Evolutionary conservation across 2,113 vertebrate species (phyloP), one percentile per base, ranked within the genome.

Genomic region (Astur gentilis): DNA sequence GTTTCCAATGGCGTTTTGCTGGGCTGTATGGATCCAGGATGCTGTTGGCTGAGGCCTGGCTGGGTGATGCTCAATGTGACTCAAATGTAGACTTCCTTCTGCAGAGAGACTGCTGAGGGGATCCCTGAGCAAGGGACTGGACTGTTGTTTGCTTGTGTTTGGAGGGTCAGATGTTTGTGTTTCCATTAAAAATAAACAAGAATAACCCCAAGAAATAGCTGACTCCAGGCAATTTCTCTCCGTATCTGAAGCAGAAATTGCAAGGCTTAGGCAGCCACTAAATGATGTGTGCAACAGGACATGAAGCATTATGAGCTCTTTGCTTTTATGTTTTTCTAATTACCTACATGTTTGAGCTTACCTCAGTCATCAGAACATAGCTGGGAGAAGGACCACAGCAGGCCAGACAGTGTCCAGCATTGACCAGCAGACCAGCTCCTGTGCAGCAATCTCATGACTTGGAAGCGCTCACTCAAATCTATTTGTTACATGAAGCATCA

Each of bases 1-100:
- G 16, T 40, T 91, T 47, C 13, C 5, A 1, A 29, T 4, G 18
- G n/a, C 0, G 0, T 71, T 71, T 58, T 71, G 10, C 25, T 85
- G 52, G 44, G 64, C 17, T 4, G 1, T 42, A 11, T 47, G 29
- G 13, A 71, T 76, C 47, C 42, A 79, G 58, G 66, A 38, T 45
- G 22, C n/a, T 42, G 17, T 42, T 60, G 58, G 44, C 32, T 65
- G 58, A 73, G 40, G 16, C 31, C 29, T 60, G n/a, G 13, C 47
- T 61, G 22, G 13, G 69, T 54, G 82, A 29, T 84, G n/a, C 32
- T 76, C 75, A 40, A 29, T 9, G 17, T 3, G 2, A 54, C 45
- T 78, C 64, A 52, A 10, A 20, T 11, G 16, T 19, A 40, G 23
- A 4, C 9, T 65, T 47, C 13, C 60, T 65, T 32, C 45, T 55